Percentiles rank a stretch among this genome's conserved stretches.
phyloP scores from a whole-genome alignment of 2,113 vertebrate genomes.

The Phyllostomus hastatus region DNA sequence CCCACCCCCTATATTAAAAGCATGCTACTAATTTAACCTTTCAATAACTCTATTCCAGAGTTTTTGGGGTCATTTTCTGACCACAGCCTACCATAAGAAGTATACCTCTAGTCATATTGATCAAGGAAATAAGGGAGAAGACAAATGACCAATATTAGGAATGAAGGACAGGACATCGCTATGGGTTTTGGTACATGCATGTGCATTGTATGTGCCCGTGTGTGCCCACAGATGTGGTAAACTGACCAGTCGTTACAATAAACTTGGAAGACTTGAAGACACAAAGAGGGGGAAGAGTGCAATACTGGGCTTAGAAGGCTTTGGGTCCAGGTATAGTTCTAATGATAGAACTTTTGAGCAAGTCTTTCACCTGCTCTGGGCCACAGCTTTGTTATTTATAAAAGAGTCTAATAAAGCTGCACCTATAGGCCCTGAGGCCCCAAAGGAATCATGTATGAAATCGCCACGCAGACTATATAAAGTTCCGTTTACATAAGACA shows the following conservation, averaged over 20 bases:
- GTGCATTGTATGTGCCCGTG: neutral
- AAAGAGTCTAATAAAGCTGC: neutral
- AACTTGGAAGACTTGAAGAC: constrained; percentile 14
- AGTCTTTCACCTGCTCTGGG: neutral
- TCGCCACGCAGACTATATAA: neutral
- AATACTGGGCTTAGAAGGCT: neutral
- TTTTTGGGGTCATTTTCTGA: neutral
- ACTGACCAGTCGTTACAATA: neutral
- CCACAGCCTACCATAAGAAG: neutral
- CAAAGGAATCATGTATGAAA: neutral
- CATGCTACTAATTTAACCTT: neutral
- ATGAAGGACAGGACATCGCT: neutral
- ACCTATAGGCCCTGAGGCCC: neutral
- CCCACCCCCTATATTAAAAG: neutral
- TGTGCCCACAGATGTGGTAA: neutral
- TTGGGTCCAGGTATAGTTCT: neutral
- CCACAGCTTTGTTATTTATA: neutral
- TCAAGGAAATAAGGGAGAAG: neutral
- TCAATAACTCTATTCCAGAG: neutral
- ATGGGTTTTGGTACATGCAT: neutral
- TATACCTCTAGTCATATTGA: neutral
- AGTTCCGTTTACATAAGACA: neutral
- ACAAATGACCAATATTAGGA: neutral
- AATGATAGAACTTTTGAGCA: neutral
- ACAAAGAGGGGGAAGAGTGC: neutral